phyloP scores from a whole-genome alignment of 1,140 invertebrate genomes.

The Tribolium madens region DNA sequence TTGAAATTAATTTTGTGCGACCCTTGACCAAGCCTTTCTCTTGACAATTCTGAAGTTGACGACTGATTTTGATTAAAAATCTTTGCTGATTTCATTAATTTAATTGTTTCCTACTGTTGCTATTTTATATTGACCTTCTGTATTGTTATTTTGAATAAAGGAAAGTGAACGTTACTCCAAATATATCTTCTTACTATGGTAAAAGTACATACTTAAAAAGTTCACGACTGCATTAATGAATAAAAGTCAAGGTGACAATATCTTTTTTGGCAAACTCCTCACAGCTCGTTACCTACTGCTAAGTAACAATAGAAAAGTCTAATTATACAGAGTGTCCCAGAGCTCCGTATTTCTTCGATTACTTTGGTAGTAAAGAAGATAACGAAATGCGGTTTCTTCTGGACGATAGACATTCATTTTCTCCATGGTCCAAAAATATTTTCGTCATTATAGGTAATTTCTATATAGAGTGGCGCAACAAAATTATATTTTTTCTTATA shows the following conservation, averaged over 20 bases:
- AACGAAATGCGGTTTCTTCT: too few relatives aligned
- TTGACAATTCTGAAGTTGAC: too few relatives aligned
- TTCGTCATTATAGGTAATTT: too few relatives aligned
- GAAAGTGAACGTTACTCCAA: constrained; percentile 20
- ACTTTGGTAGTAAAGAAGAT: too few relatives aligned
- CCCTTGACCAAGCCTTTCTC: neutral
- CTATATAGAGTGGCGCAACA: too few relatives aligned
- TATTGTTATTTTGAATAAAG: constrained; percentile 17
- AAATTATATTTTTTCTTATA: too few relatives aligned
- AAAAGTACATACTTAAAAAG: constrained; percentile 4
- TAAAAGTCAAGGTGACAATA: constrained; percentile 31
- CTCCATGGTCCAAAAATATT: too few relatives aligned
- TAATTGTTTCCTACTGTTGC: neutral
- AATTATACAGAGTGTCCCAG: too few relatives aligned
- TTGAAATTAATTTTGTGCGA: neutral
- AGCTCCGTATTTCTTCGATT: too few relatives aligned
- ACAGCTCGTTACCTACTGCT: neutral
- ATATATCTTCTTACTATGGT: constrained; percentile 4
- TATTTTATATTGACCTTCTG: constrained; percentile 3
- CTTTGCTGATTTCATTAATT: neutral
- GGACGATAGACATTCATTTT: too few relatives aligned
- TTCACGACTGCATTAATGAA: constrained; percentile 3
- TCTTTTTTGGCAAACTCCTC: constrained; percentile 3
- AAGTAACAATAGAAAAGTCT: constrained; percentile 3
- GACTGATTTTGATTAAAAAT: too few relatives aligned